Base-by-base conservation (phyloP, 2,113 vertebrate species). In the Pica pica region DNA sequence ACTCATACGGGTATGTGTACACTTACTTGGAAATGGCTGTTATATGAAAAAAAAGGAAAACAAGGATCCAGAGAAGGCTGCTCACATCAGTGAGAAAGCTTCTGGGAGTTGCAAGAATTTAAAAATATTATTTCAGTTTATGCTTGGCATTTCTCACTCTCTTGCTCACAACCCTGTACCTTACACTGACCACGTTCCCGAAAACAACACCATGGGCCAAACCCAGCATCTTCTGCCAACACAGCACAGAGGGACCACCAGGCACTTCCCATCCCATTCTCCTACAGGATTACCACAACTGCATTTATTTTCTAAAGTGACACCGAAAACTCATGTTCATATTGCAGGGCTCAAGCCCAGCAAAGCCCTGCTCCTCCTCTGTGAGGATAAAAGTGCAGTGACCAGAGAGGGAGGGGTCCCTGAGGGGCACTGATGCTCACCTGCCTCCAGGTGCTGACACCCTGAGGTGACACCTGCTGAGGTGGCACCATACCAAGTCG, bases 271-370 rank as follows among this genome's bases (percentile, higher is more conserved):
- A 75, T 0, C 56, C 70, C 7, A 3, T 23, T 24, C 64, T 26
- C 26, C 33, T 7, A 1, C 3, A 57, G 22, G 13, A 16, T 37
- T 5, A 4, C 10, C 4, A 4, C 4, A 35, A 11, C 26, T 55
- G 59, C 41, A 13, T n/a, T 10, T 2, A 1, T 11, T 31, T 26
- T 8, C n/a, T 53, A 52, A 39, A 37, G 39, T 14, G 22, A 53
- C 81, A 27, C 41, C 6, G 4, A 41, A 41, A 7, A 8, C 0
- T 1, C 35, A 46, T 0, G 0, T 4, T 52, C 7, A 1, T 0
- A 3, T 4, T 4, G 31, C 33, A 44, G 57, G 44, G 27, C 71
- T 50, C 35, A 14, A 4, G 33, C 33, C 3, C 14, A 65, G 61
- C 42, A 11, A 7, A 47, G 16, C 44, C 2, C 55, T 65, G 35